phyloP scores from a whole-genome alignment of 2,797 vertebrate genomes.

The Gallinago solitaria region DNA sequence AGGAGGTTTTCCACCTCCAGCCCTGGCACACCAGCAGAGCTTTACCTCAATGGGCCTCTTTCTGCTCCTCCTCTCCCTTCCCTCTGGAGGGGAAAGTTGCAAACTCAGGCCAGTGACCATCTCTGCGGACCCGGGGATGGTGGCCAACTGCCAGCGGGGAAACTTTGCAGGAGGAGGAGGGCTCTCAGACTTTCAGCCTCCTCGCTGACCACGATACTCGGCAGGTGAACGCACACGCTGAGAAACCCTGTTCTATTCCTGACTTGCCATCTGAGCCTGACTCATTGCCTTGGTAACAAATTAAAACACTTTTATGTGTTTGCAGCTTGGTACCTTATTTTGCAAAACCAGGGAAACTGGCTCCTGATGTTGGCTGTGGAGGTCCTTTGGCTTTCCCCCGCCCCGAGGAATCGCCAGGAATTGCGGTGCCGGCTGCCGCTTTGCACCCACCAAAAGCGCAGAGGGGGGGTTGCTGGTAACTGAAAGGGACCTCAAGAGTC shows the following conservation, averaged over 20 bases:
- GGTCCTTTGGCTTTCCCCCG: background rate
- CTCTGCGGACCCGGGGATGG: rapidly evolving
- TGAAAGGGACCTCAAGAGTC: rapidly evolving
- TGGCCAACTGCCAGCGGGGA: background rate
- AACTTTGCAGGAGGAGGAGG: background rate
- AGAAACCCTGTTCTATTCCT: slow-evolving; percentile 65
- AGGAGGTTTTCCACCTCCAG: background rate
- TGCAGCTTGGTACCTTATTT: slow-evolving; percentile 40
- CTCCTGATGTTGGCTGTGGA: slow-evolving; percentile 5
- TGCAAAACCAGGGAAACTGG: slow-evolving; percentile 64
- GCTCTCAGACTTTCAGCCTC: background rate
- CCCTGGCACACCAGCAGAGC: background rate
- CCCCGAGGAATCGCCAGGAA: rapidly evolving
- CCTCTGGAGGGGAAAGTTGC: background rate
- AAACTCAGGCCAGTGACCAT: background rate
- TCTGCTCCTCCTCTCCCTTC: background rate
- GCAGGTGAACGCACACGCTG: background rate
- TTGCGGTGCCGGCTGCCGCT: background rate
- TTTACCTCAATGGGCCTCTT: rapidly evolving
- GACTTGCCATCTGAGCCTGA: slow-evolving; percentile 64
- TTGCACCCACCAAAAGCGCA: rapidly evolving
- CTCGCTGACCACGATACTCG: background rate
- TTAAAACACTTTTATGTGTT: slow-evolving; percentile 65
- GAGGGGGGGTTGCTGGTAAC: background rate
- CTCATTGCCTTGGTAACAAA: slow-evolving; percentile 78